These are phyloP conservation scores for Sebastes matsubarae DNA, from an alignment of 2,797 vertebrate genomes.

Conservation along the genomic window DNA sequence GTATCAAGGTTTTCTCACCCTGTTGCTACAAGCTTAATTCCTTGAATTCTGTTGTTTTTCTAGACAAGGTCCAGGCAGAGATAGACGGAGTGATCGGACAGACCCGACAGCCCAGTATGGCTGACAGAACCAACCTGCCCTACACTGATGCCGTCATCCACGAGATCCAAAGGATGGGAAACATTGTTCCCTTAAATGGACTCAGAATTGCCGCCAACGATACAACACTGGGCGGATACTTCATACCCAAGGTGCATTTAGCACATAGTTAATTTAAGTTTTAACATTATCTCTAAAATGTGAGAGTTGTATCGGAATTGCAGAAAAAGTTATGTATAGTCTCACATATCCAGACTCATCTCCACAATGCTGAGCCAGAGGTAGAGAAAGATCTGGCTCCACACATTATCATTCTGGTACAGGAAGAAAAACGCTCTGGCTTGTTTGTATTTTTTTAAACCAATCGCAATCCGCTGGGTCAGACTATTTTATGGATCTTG, in stretches of 20 bases:
- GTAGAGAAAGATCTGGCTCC: too few relatives aligned
- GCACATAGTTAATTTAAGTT: fast-evolving
- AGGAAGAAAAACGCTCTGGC: too few relatives aligned
- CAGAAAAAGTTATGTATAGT: too few relatives aligned
- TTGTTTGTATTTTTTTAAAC: too few relatives aligned
- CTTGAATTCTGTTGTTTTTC: background rate
- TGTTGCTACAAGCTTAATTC: background rate
- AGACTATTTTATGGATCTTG: too few relatives aligned
- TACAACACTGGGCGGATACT: constrained; percentile 65
- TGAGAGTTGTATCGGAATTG: too few relatives aligned
- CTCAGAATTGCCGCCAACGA: constrained; percentile 65
- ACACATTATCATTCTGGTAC: too few relatives aligned
- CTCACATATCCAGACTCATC: too few relatives aligned
- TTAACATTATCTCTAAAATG: too few relatives aligned
- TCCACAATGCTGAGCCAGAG: too few relatives aligned
- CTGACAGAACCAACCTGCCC: constrained; percentile 77
- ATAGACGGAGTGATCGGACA: constrained; percentile 81
- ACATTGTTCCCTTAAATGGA: constrained; percentile 73
- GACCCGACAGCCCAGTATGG: constrained; percentile 62
- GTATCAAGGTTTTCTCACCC: background rate
- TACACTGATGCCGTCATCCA: constrained; percentile 86
- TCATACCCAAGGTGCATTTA: constrained; percentile 83
- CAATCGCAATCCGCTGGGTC: too few relatives aligned
- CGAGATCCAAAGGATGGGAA: constrained; percentile 81
- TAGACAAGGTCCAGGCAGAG: constrained; percentile 85